Evolutionary conservation across 1,140 invertebrate species (phyloP).

Genomic region (Euwallacea fornicatus): DNA sequence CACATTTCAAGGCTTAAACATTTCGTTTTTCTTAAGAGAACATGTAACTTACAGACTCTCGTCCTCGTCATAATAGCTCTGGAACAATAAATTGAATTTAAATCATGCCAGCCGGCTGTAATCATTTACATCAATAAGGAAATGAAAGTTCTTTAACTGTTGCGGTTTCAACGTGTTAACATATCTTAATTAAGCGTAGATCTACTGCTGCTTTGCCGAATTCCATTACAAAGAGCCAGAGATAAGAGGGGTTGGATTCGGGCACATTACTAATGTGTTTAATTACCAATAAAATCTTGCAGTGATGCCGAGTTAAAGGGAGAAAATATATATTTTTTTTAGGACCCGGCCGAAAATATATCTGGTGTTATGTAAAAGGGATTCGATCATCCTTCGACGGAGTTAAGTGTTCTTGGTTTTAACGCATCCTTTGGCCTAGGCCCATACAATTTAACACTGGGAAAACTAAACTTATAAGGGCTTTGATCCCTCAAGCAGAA

Average conservation of each 20-base stretch:
- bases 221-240: constrained; percentile 5
- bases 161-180: constrained; percentile 7
- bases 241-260: background rate
- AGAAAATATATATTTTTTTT: background rate
- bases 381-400: background rate
- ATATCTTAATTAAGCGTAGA: constrained; percentile 13
- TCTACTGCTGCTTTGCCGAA: background rate
- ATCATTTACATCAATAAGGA: background rate
- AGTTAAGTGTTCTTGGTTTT: constrained; percentile 18
- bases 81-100: constrained; percentile 9
- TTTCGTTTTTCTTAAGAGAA: too few species aligned
- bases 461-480: constrained; percentile 13
- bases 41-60: background rate
- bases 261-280: constrained; percentile 5
- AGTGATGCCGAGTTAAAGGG: background rate
- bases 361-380: background rate
- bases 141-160: constrained; percentile 14
- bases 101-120: background rate
- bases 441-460: constrained; percentile 15
- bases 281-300: constrained; percentile 1
- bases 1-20: too few species aligned
- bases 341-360: too few species aligned
- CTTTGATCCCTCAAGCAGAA: constrained; percentile 19
- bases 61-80: constrained; percentile 22
- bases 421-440: constrained; percentile 5